phyloP scores from a whole-genome alignment of 2,888 invertebrate species.

The Glomeris marginata region DNA sequence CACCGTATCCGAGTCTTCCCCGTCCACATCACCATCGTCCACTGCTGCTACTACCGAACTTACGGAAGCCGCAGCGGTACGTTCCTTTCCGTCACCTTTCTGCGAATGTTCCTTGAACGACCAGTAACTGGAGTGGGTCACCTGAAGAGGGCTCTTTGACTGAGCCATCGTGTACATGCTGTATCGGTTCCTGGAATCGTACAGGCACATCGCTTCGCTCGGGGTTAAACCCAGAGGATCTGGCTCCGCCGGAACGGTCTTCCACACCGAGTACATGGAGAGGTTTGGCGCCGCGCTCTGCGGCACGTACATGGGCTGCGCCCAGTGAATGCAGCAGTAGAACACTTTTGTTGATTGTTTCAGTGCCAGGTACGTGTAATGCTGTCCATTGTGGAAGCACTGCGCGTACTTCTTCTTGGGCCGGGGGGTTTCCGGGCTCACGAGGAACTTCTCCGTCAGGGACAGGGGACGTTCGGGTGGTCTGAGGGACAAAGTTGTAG shows the following conservation, averaged over 20 bases:
- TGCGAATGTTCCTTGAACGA: constrained; percentile 17
- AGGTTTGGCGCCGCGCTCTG: constrained; percentile 59
- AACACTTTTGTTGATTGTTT: constrained; percentile 81
- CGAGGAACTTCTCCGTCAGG: constrained; percentile 33
- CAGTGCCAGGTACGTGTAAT: constrained; percentile 71
- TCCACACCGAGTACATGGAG: constrained; percentile 94
- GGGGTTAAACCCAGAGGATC: constrained; percentile 49
- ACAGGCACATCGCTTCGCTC: constrained; percentile 46
- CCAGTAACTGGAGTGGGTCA: constrained; percentile 34
- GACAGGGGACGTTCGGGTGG: constrained; percentile 48
- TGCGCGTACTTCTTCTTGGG: constrained; percentile 80
- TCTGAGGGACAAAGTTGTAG: constrained; percentile 65
- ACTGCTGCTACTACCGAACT: no score
- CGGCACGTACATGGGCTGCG: constrained; percentile 81
- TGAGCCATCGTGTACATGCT: constrained; percentile 44
- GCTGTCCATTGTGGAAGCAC: constrained; percentile 64
- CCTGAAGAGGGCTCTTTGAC: constrained; percentile 33
- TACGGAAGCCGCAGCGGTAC: background rate
- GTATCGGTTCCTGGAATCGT: constrained; percentile 63
- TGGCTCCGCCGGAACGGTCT: constrained; percentile 21
- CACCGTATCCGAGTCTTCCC: no score
- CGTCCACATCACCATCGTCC: no score
- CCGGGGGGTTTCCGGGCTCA: constrained; percentile 80
- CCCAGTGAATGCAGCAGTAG: constrained; percentile 82
- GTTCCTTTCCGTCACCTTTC: background rate